Conservation (phyloP, 2,888 invertebrate species). For the Altica lythri region DNA sequence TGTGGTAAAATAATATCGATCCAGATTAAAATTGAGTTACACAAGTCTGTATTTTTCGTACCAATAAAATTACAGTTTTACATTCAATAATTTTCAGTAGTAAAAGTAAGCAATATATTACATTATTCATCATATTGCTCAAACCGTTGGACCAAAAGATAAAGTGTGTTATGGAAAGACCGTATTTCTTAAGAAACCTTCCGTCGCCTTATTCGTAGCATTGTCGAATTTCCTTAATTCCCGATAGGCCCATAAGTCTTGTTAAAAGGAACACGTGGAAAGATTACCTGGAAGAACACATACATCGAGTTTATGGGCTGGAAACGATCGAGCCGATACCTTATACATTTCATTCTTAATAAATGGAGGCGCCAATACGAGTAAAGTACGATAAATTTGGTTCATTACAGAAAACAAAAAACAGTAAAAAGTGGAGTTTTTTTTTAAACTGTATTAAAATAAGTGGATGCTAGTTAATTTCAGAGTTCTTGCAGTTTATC, state of each 20-base stretch:
- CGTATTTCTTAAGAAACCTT: neutral
- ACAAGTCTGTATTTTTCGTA: no score
- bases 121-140: no score
- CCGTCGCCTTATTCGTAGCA: neutral
- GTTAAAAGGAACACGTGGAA: constrained; percentile 45
- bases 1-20: no score
- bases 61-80: no score
- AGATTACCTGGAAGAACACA: constrained; percentile 46
- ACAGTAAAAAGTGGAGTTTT: no score
- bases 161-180: neutral
- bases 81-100: no score
- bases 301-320: constrained; percentile 47
- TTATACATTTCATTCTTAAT: constrained; percentile 34
- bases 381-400: neutral
- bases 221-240: constrained; percentile 37
- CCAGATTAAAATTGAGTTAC: no score
- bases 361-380: constrained; percentile 25
- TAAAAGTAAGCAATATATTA: no score
- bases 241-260: constrained; percentile 47
- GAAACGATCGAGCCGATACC: constrained; percentile 46
- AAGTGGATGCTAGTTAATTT: no score
- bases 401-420: no score
- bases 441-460: neutral
- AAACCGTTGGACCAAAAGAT: no score
- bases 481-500: no score